Evolutionary conservation across 1,140 invertebrate species (phyloP), one percentile per base, ranked within the genome.

Genomic region (Zaprionus gabonicus): DNA sequence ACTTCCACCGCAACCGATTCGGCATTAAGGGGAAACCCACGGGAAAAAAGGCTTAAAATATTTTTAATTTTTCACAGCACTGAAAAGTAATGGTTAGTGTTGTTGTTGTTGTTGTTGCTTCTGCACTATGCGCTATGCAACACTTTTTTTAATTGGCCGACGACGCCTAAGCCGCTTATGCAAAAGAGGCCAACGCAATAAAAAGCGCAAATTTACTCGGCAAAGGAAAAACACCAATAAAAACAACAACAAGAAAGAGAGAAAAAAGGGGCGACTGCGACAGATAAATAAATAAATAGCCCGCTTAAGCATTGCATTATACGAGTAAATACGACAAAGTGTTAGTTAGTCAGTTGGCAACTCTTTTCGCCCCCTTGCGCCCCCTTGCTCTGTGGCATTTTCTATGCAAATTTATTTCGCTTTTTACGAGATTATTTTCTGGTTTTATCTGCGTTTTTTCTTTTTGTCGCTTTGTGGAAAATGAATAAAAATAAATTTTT

Each of bases 221-320:
- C 0, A n/a, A 60, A 10, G n/a, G 1, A 57, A 57, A 57, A 57
- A 7, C 13, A 9, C 13, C 28, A 31, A n/a, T 34, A n/a, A n/a
- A 62, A 28, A 62, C 27, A 60, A 59, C 17, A 59, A 38, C 1
- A 38, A 38, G 3, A 49, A 31, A 7, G 5, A n/a, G 7, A 27
- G n/a, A 46, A 46, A 34, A 17, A 49, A 59, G 34, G 23, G 2
- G 49, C 31, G 49, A 60, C 17, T 62, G 41, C 25, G 41, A 71
- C 65, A 36, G 34, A 76, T 78, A 76, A 83, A 84, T 84, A 84
- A 80, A 84, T 84, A 83, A 83, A 84, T 80, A 82, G 36, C 10
- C 53, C 55, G 81, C 63, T 80, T 69, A 69, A 72, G 72, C 55
- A 56, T 58, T 63, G 57, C 82, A 71, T 80, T 77, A 73, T 66